Evolutionary conservation across 2,888 invertebrate genomes (phyloP).

Genomic region (Nomada ruficornis): DNA sequence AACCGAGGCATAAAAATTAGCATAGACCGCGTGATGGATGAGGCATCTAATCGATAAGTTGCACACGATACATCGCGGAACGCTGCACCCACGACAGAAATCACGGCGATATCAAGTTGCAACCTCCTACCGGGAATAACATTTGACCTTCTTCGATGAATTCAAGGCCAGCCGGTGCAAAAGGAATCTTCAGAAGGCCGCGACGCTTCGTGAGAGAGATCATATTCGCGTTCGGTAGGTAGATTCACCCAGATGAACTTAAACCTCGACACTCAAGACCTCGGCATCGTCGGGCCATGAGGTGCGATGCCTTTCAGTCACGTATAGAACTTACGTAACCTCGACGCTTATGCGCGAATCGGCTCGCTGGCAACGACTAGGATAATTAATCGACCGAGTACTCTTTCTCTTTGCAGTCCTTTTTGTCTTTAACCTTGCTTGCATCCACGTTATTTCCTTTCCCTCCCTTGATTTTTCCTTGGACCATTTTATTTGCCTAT

Average conservation of each 20-base stretch:
- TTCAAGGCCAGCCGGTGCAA: constrained; percentile 38
- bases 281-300: constrained; percentile 22
- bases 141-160: constrained; percentile 46
- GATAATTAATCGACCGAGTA: constrained; percentile 49
- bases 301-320: constrained; percentile 43
- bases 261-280: constrained; percentile 43
- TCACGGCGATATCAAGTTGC: constrained; percentile 20
- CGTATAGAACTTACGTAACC: constrained; percentile 54
- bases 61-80: constrained; percentile 14
- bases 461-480: background rate
- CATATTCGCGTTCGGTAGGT: constrained; percentile 45
- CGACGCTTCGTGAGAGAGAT: constrained; percentile 46
- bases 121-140: constrained; percentile 19
- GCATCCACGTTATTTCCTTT: background rate
- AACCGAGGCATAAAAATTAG: background rate
- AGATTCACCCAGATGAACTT: constrained; percentile 48
- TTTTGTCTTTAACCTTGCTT: background rate
- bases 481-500: too few relatives aligned
- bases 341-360: constrained; percentile 37
- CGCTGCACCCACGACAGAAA: constrained; percentile 1
- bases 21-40: constrained; percentile 1
- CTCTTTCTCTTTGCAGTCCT: constrained; percentile 8
- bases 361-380: constrained; percentile 20
- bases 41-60: background rate
- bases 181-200: constrained; percentile 42